phyloP scores from a whole-genome alignment of 2,797 vertebrate genomes.

The Pseudochaenichthys georgianus region DNA sequence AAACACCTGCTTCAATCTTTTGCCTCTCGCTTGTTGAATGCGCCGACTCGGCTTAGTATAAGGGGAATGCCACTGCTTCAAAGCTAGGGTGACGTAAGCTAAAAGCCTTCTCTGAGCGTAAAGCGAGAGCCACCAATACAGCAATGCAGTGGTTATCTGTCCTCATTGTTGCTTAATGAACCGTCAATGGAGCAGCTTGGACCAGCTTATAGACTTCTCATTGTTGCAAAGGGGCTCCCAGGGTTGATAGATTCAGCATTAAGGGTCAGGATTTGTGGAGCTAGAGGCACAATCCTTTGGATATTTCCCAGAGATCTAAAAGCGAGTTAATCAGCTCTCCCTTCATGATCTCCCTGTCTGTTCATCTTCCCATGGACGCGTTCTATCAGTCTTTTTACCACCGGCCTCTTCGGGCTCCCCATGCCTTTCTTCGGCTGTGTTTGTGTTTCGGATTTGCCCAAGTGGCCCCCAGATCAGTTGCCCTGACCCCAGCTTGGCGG shows the following conservation, averaged over 20 bases:
- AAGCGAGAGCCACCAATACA: conserved; percentile 72
- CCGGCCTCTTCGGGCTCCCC: conserved; percentile 59
- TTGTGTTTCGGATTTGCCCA: conserved; percentile 85
- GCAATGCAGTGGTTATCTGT: conserved; percentile 73
- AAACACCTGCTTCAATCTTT: conserved; percentile 56
- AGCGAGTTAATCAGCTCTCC: conserved; percentile 82
- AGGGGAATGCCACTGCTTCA: conserved; percentile 59
- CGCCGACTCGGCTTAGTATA: conserved; percentile 31
- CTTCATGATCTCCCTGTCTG: conserved; percentile 85
- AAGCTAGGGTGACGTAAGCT: conserved; percentile 74
- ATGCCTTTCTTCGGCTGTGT: conserved; percentile 77
- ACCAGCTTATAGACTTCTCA: conserved; percentile 76
- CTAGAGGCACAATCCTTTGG: conserved; percentile 66
- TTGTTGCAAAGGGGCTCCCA: conserved; percentile 64
- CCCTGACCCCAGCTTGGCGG: conserved; percentile 78
- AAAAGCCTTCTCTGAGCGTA: conserved; percentile 69
- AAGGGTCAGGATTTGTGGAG: conserved; percentile 78
- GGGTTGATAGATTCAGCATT: conserved; percentile 76
- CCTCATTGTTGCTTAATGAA: conserved; percentile 87
- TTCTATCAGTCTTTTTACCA: conserved; percentile 69
- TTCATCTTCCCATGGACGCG: conserved; percentile 82
- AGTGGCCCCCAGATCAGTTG: conserved; percentile 87
- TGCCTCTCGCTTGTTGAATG: conserved; percentile 39
- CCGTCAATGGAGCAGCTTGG: conserved; percentile 78
- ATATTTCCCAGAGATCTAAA: conserved; percentile 84